Percentiles rank a stretch among this genome's conserved stretches.
Conservation (phyloP, 2,113 vertebrate genomes). For the Cyrtonyx montezumae region DNA sequence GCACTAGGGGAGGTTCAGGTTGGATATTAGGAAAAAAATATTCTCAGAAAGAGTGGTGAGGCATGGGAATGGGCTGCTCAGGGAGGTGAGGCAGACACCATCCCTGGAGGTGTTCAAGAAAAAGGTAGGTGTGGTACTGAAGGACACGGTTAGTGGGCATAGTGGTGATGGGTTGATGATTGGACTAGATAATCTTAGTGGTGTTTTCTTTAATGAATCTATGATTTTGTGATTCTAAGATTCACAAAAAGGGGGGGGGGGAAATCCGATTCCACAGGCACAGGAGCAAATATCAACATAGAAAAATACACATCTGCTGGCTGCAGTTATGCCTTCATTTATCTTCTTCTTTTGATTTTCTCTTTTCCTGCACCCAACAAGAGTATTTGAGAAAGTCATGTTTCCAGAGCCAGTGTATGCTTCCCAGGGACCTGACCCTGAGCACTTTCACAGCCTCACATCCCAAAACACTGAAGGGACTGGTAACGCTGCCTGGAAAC, state of each 20-base stretch:
- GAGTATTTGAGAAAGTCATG: not conserved
- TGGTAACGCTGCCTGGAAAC: not conserved
- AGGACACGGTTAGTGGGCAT: no score
- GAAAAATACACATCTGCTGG: not conserved
- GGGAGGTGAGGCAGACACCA: no score
- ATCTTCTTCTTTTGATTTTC: not conserved
- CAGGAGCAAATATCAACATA: not conserved
- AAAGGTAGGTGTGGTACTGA: no score
- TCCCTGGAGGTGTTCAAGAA: no score
- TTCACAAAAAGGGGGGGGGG: not conserved
- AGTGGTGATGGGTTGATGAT: no score
- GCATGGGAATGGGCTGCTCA: no score
- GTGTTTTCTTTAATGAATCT: no score
- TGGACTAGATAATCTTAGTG: no score
- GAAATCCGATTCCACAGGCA: constrained; percentile 12
- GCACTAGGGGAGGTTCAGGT: no score
- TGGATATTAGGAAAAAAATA: no score
- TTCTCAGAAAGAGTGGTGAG: no score
- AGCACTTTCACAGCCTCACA: not conserved
- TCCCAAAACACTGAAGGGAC: not conserved
- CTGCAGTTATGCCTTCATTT: not conserved
- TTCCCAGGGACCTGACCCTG: not conserved
- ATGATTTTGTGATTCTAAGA: not conserved
- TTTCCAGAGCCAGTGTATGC: not conserved
- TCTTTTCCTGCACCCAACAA: not conserved